phyloP scores from a whole-genome alignment of 1,140 invertebrate species.

The Monomorium pharaonis region DNA sequence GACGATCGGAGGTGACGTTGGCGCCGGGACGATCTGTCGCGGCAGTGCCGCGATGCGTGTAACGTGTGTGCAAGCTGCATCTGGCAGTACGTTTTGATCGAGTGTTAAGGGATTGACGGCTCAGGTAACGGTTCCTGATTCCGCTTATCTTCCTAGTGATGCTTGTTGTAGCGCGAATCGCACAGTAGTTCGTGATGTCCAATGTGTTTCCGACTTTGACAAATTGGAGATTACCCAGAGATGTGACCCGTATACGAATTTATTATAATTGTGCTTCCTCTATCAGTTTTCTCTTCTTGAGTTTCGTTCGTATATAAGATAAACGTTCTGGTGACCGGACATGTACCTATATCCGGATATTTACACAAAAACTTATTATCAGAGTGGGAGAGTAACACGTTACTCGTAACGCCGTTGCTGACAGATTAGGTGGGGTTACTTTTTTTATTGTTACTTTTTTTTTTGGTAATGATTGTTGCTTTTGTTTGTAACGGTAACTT shows the following conservation, averaged over 20 bases:
- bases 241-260: background rate
- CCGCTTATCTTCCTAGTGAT: background rate
- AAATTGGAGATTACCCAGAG: slow-evolving; percentile 8
- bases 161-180: background rate
- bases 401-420: no score
- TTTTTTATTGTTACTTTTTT: no score
- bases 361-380: no score
- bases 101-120: slow-evolving; percentile 50
- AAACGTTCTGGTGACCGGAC: no score
- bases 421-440: no score
- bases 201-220: background rate
- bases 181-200: background rate
- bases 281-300: background rate
- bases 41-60: slow-evolving; percentile 58
- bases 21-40: background rate
- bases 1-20: slow-evolving; percentile 17
- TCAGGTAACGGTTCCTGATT: slow-evolving; percentile 38
- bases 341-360: no score
- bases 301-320: background rate
- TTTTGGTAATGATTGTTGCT: no score
- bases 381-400: no score
- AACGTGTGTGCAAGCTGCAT: slow-evolving; percentile 51
- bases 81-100: slow-evolving; percentile 46
- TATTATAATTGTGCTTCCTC: background rate
- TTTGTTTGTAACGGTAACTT: no score